A percentile compares a stretch with the other conserved stretches of the same genome.
Conservation (phyloP, 1,140 invertebrate genomes). For the Euura lappo region DNA sequence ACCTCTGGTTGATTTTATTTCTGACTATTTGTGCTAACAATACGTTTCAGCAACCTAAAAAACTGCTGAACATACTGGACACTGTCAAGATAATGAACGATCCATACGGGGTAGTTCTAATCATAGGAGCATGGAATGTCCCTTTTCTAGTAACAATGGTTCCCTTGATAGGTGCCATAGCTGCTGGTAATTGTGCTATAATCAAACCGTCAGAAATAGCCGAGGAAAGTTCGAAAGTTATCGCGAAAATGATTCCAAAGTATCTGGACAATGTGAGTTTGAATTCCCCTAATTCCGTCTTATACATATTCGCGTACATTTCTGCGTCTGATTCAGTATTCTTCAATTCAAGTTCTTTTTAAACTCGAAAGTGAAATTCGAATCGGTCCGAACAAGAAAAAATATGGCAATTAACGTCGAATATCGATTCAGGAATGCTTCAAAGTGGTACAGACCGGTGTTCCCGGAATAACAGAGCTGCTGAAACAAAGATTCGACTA, state of each 20-base stretch:
- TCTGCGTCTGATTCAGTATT: too few relatives aligned
- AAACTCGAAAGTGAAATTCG: neutral
- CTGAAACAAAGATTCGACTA: slow-evolving; percentile 89
- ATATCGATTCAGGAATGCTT: slow-evolving; percentile 63
- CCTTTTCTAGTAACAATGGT: slow-evolving; percentile 81
- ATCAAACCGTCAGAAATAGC: slow-evolving; percentile 91
- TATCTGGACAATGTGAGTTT: slow-evolving; percentile 79
- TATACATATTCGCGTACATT: neutral
- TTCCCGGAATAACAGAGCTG: slow-evolving; percentile 78
- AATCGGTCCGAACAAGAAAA: neutral
- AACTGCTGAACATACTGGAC: slow-evolving; percentile 70
- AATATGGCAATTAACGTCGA: neutral
- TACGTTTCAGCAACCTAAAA: slow-evolving; percentile 63
- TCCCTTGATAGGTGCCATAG: slow-evolving; percentile 78
- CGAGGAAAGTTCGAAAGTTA: slow-evolving; percentile 70
- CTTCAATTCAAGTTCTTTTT: neutral
- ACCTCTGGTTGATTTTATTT: slow-evolving; percentile 31
- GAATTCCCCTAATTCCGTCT: too few relatives aligned
- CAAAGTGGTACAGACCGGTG: slow-evolving; percentile 73
- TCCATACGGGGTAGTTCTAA: slow-evolving; percentile 80
- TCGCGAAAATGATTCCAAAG: slow-evolving; percentile 79
- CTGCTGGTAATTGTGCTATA: slow-evolving; percentile 88
- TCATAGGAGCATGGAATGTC: slow-evolving; percentile 96
- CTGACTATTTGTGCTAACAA: slow-evolving; percentile 10
- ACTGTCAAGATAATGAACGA: slow-evolving; percentile 70